Conservation (phyloP, 2,888 invertebrate species). For the Polietes domitor region DNA sequence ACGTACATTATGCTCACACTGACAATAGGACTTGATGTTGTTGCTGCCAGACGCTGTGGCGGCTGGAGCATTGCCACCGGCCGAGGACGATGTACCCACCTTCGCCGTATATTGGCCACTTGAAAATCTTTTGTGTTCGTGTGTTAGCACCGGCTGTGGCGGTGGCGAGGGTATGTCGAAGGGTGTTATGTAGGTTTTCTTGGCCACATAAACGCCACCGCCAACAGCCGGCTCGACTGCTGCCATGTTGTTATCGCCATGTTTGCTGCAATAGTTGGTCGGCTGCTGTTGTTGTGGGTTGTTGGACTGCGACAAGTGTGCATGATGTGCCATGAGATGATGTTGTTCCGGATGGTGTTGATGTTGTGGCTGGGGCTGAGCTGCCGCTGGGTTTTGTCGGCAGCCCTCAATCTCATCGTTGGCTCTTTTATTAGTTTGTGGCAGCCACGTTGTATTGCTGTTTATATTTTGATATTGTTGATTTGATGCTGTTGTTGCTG, state of each 20-base stretch:
- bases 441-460: slow-evolving; percentile 33
- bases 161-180: slow-evolving; percentile 77
- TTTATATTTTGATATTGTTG: slow-evolving; percentile 63
- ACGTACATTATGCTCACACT: slow-evolving; percentile 63
- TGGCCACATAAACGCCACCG: slow-evolving; percentile 61
- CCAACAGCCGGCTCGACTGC: slow-evolving; percentile 25
- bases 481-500: slow-evolving; percentile 53
- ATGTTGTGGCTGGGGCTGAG: slow-evolving; percentile 52
- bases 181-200: slow-evolving; percentile 76
- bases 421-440: slow-evolving; percentile 39
- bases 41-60: not conserved
- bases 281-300: slow-evolving; percentile 38
- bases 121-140: slow-evolving; percentile 58
- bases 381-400: slow-evolving; percentile 28
- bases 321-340: slow-evolving; percentile 5
- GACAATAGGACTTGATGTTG: slow-evolving; percentile 58
- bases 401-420: slow-evolving; percentile 62
- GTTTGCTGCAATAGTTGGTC: slow-evolving; percentile 62
- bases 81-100: not conserved
- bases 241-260: slow-evolving; percentile 46
- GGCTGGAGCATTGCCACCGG: not conserved
- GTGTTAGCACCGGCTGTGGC: slow-evolving; percentile 71
- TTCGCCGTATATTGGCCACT: slow-evolving; percentile 46
- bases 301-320: slow-evolving; percentile 2
- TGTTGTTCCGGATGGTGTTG: slow-evolving; percentile 40